Evolutionary conservation across 2,113 vertebrate species (phyloP), one percentile per base, ranked within the genome.

Genomic region (Reinhardtius hippoglossoides): DNA sequence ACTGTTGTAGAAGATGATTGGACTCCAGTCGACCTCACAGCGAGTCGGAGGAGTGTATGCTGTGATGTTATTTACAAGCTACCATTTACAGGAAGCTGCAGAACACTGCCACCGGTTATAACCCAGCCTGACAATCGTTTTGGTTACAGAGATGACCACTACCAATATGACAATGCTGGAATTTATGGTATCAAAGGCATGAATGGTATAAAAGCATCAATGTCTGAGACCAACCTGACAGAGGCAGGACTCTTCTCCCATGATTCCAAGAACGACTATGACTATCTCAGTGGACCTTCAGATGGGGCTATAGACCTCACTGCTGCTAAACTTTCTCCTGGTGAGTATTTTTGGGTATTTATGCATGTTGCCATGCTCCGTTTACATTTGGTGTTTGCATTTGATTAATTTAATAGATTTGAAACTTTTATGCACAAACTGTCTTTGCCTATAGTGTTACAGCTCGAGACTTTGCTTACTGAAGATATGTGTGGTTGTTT

Each of bases 21-120:
- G 74, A 96, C 95, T 54, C 98, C 98, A 80, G 95, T 99, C 26
- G 98, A 99, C 88, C 92, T 99, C 64, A 99, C 98, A 71, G 96
- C 97, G 77, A 97, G 97, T 37, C 95, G 96, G 76, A 96, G 95
- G 91, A 95, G 95, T 71, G 96, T 98, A 69, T 99, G 98, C 89
- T 99, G 98, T 91, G 97, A 99, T 91, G 90, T 99, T 71, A 97
- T 99, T 84, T 99, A 98, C 89, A 98, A 95, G 83, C 91, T 99
- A 56, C 98, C 98, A 31, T 99, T 99, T 91, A 96, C 97, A 68
- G 96, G 96, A 85, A 98, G 95, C 85, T 99, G 97, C 78, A 96
- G 96, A 74, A 94, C 95, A 84, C 96, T 95, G 71, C 95, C 96
- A 35, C 95, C 97, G 1, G 91, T 96, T 78, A 93, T 94, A 57